Conservation (phyloP, 2,797 vertebrate genomes). For the Characodon lateralis region DNA sequence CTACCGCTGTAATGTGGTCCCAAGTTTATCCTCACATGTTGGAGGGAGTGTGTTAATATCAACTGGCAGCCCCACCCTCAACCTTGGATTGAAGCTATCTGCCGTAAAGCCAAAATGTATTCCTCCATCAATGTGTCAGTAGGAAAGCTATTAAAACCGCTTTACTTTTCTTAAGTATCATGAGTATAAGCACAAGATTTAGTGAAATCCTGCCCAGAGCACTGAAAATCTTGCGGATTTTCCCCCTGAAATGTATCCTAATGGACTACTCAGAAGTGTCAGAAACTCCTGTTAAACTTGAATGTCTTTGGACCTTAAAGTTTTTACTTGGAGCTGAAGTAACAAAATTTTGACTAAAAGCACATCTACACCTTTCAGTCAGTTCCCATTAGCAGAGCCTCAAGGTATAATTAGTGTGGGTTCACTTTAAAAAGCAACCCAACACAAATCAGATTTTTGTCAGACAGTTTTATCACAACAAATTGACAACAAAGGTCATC, state of each 20-base stretch:
- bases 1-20: slow-evolving; percentile 63
- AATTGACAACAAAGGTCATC: not conserved
- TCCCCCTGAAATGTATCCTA: slow-evolving; percentile 68
- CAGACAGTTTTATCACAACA: not conserved
- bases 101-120: slow-evolving; percentile 69
- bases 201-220: slow-evolving; percentile 74
- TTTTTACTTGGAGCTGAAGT: slow-evolving; percentile 68
- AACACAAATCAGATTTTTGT: not conserved
- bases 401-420: not conserved
- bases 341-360: slow-evolving; percentile 51
- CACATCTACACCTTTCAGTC: slow-evolving; percentile 47
- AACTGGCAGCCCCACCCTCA: slow-evolving; percentile 16
- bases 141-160: slow-evolving; percentile 80
- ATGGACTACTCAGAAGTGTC: slow-evolving; percentile 71
- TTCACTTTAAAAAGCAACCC: not conserved
- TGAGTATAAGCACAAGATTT: slow-evolving; percentile 81
- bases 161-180: slow-evolving; percentile 80
- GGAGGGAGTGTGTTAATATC: slow-evolving; percentile 74
- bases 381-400: not conserved
- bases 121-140: slow-evolving; percentile 77
- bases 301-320: slow-evolving; percentile 54
- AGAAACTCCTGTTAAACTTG: slow-evolving; percentile 59
- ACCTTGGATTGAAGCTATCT: slow-evolving; percentile 71
- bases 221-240: slow-evolving; percentile 73
- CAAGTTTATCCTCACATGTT: slow-evolving; percentile 77